Evolutionary conservation across 2,888 invertebrate species (phyloP), one percentile per base, ranked within the genome.

Genomic region (Pelosia muscerda): DNA sequence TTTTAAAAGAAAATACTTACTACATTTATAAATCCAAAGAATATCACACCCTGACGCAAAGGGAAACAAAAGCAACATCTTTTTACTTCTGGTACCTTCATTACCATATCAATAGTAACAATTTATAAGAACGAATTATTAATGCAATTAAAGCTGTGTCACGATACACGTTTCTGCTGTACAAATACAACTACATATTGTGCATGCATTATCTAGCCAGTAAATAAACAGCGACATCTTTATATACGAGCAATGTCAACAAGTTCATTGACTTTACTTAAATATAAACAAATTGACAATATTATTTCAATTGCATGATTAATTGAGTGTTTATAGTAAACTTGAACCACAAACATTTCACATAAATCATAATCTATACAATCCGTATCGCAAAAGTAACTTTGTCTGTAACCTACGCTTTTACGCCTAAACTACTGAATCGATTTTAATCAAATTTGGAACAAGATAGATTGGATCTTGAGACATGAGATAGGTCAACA

Each of bases 1-100:
- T 5, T 42, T 57, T 19, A 57, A 10, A 57, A 26, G n/a, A 28
- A 67, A 64, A 26, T 68, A 91, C 93, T 92, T 85, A 94, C 94
- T 63, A 93, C 88, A 73, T 94, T 94, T 68, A 94, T 79, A 64
- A 90, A 86, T 66, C 91, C 94, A 84, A 94, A 92, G 62, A 92
- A 75, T 71, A 95, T 87, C 69, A 94, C 94, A 8, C 94, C 94
- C 59, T 87, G 87, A 0, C 94, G 89, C 58, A 94, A 75, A 22
- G 94, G 91, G 38, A 93, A 80, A 77, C 92, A 94, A 73, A 88
- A 94, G 73, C 94, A 95, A 72, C 94, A 95, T 75, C 84, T 85
- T 66, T 88, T 88, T 63, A 94, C 89, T 78, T 92, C 88, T 57
- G 92, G 92, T 66, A 93, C 88, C 86, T 86, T 87, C 69, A 90